phyloP scores from a whole-genome alignment of 2,797 vertebrate genomes.

The Echiichthys vipera region DNA sequence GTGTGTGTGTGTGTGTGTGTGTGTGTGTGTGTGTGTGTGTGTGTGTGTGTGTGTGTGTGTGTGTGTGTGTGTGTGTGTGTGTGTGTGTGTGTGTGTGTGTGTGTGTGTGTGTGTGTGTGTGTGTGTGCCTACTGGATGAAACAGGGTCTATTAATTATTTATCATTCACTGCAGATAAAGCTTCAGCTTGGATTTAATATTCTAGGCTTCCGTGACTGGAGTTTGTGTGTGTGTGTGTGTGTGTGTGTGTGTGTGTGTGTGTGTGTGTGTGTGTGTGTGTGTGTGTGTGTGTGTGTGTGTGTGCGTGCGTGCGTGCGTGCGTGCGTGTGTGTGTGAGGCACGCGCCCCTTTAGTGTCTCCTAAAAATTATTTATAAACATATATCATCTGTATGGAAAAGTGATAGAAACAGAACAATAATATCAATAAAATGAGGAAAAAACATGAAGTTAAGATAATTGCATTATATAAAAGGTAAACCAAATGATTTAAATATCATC shows the following conservation, averaged over 20 bases:
- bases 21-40: slow-evolving; percentile 16
- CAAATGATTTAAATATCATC: background rate
- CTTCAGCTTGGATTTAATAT: slow-evolving; percentile 60
- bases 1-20: slow-evolving; percentile 18
- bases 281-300: slow-evolving; percentile 2
- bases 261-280: background rate
- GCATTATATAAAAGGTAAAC: too few species aligned
- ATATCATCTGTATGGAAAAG: background rate
- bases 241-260: slow-evolving; percentile 21
- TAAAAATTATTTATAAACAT: background rate
- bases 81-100: slow-evolving; percentile 15
- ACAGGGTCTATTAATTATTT: slow-evolving; percentile 77
- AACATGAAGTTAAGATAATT: background rate
- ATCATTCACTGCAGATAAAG: slow-evolving; percentile 76
- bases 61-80: slow-evolving; percentile 8
- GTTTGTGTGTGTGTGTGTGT: background rate
- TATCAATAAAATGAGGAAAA: background rate
- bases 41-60: slow-evolving; percentile 25
- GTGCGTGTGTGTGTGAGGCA: background rate
- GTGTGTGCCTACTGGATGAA: slow-evolving; percentile 47
- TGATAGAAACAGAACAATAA: background rate
- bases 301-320: background rate
- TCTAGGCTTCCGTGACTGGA: slow-evolving; percentile 29
- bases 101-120: background rate
- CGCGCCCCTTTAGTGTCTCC: slow-evolving; percentile 3